A percentile compares a stretch with the other conserved stretches of the same genome.
Evolutionary conservation across 2,888 invertebrate species (phyloP).

Genomic region (Ganaspis brasiliensis): DNA sequence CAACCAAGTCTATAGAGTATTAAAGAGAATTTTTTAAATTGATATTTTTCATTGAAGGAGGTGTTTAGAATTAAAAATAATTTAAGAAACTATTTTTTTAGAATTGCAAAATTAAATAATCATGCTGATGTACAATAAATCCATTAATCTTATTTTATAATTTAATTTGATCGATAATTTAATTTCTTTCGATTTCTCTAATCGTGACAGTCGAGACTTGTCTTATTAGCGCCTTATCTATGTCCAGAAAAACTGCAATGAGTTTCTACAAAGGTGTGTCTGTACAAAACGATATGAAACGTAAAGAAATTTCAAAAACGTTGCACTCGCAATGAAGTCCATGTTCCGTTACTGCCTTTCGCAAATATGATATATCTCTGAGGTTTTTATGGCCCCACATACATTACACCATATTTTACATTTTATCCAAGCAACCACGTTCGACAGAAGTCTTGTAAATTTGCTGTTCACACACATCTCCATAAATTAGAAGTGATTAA

Average conservation of each 20-base stretch:
- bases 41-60: neutral
- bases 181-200: neutral
- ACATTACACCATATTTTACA: constrained; percentile 8
- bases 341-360: neutral
- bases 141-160: neutral
- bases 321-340: constrained; percentile 20
- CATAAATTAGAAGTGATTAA: neutral
- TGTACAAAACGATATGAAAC: constrained; percentile 25
- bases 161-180: constrained; percentile 14
- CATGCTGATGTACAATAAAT: no score
- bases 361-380: constrained; percentile 29
- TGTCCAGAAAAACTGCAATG: constrained; percentile 5
- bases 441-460: neutral
- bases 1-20: neutral
- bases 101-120: no score
- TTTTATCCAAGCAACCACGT: neutral
- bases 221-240: neutral
- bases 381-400: neutral
- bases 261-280: constrained; percentile 39
- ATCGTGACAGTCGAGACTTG: neutral
- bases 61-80: no score
- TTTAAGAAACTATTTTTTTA: no score
- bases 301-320: constrained; percentile 15
- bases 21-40: neutral
- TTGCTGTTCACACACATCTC: neutral